Base-by-base conservation (phyloP, 1,140 invertebrate species). In the Tetraneura akinire region DNA sequence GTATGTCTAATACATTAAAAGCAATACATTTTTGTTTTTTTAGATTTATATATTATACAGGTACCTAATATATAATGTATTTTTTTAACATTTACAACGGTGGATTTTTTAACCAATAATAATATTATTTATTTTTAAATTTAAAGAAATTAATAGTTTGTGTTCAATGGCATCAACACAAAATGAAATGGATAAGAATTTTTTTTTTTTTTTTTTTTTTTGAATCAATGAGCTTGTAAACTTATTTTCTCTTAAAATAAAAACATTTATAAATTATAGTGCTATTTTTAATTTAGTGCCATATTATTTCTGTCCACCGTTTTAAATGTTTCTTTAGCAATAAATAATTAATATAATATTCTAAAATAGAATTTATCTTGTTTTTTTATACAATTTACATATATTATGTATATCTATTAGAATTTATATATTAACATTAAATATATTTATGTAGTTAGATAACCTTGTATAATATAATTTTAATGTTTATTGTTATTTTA, bases 21-120 rank as follows among this genome's bases (percentile, higher is more conserved):
- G 68, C 68, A 71, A 71, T 71, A 71, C 45, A 26, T 70, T 66
- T 16, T 8, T 55, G 18, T 66, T 66, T 49, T 23, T n/a, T 53
- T 3, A 53, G n/a, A 53, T 53, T 3, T 71, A 51, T 70, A 37
- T 71, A 71, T n/a, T 68, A 23, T 37, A 37, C 32, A 64, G 29
- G 18, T 64, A 64, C 10, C 21, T 45, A 51, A 6, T 68, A 37
- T 47, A 45, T 21, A 4, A 29, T 49, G 51, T 51, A 49, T 29
- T 23, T 26, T 51, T 71, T 51, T 49, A 71, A 71, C 47, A 29
- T 49, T 51, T 1, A 13, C 21, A 23, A 71, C 68, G 23, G 26
- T 71, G 23, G 68, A 49, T 18, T 42, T 6, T 37, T 37, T 4
- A 37, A 37, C 3, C 32, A 37, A 37, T 8, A 37, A 3, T 37